A percentile compares a stretch with the other conserved stretches of the same genome.
Conservation (phyloP, 2,797 vertebrate species). For the Channallabes apus region DNA sequence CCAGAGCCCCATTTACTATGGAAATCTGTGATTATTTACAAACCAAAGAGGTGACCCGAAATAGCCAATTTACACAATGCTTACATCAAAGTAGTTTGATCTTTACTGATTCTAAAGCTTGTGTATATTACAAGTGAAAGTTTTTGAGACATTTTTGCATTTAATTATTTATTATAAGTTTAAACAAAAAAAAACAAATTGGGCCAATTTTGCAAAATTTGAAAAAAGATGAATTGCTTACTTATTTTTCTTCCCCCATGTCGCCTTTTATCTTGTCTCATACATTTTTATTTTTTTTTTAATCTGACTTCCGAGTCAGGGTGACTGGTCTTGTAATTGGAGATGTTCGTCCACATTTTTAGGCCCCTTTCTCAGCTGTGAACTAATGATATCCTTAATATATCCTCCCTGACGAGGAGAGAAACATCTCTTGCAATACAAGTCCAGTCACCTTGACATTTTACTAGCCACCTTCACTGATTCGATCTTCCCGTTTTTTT, state of each 20-base stretch:
- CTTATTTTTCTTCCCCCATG: neutral
- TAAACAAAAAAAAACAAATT: too few relatives aligned
- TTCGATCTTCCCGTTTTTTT: neutral
- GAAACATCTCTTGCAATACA: neutral
- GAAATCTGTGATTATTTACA: conserved; percentile 54
- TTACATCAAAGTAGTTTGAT: neutral
- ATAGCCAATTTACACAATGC: neutral
- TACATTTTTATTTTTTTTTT: neutral
- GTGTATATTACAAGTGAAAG: neutral
- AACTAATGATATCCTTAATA: neutral
- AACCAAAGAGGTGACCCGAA: conserved; percentile 45
- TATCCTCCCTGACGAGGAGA: neutral
- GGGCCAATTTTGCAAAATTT: too few relatives aligned
- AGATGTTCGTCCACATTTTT: neutral
- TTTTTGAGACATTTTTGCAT: neutral
- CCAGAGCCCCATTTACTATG: conserved; percentile 51
- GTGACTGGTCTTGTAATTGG: neutral
- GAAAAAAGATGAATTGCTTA: neutral
- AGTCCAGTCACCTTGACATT: neutral
- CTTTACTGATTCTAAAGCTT: neutral
- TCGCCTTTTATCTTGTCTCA: neutral
- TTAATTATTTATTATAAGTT: neutral
- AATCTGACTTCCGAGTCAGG: neutral
- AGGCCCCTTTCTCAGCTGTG: neutral
- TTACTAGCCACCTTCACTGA: neutral